Evolutionary conservation across 2,797 vertebrate species (phyloP), one percentile per base, ranked within the genome.

Genomic region (Lepilemur ruficaudatus): DNA sequence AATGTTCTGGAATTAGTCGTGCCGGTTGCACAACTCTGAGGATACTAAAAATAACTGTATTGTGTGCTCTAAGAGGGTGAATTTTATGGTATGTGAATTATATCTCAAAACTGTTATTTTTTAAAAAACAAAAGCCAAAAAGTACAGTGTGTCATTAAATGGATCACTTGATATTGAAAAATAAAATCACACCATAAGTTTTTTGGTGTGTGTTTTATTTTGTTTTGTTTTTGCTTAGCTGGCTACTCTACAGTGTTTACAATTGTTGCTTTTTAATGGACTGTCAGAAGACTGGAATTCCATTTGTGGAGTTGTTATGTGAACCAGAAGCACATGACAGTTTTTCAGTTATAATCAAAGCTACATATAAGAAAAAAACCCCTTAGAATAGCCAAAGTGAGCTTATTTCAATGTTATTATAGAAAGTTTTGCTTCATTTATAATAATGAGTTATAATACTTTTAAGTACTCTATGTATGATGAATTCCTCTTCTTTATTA

Each of bases 181-280:
- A 52, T 75, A 41, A 88, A 88, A 81, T 81, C 63, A 50, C n/a
- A 83, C 48, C 15, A 57, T 46, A 85, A 70, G 75, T n/a, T 78
- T 78, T 78, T 18, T 22, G 14, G 17, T 10, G 12, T 43, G 13
- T 72, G 38, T 28, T 72, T 72, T 41, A 7, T 73, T 50, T 20
- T 46, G 7, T 73, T 48, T 46, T 73, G 14, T 93, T 76, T 76
- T 84, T 91, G 65, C 73, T 79, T 84, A 76, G 57, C 38, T 59
- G 72, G 22, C 61, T 92, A 50, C 43, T 90, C 69, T 76, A 0
- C 65, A 72, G 83, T 80, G 23, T 83, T 96, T 92, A 28, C 43
- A 83, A 32, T 90, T 73, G 48, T 91, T 92, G 46, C 35, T 85
- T 69, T 97, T 70, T 93, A 83, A 89, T 85, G 93, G 96, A n/a